Conservation (phyloP, 2,113 vertebrate genomes). For the Struthidea cinerea region DNA sequence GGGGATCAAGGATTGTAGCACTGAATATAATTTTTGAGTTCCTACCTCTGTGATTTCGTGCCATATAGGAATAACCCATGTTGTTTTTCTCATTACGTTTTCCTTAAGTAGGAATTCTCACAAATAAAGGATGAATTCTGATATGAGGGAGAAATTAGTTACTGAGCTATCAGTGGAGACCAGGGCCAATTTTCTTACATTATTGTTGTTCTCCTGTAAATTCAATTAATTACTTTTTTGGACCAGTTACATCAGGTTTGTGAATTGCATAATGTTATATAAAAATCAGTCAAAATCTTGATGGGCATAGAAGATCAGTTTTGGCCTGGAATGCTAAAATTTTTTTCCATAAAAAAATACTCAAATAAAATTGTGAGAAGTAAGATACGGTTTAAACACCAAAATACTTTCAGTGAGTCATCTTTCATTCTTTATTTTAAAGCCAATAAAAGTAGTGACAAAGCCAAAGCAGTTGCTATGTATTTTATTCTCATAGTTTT, state of each 20-base stretch:
- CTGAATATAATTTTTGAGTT: not conserved
- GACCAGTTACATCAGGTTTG: not conserved
- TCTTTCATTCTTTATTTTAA: not conserved
- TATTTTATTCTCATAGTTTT: not conserved
- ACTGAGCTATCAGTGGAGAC: not conserved
- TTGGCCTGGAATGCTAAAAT: not conserved
- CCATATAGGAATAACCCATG: not conserved
- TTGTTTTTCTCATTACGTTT: not conserved
- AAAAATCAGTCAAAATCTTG: not conserved
- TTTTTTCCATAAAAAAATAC: not conserved
- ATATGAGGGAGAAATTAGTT: not conserved
- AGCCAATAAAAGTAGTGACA: not conserved
- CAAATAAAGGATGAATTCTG: not conserved
- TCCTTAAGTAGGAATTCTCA: not conserved
- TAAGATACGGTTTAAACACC: accelerated
- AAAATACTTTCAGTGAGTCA: not conserved
- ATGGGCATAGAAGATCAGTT: not conserved
- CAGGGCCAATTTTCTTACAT: not conserved
- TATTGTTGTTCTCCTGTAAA: not conserved
- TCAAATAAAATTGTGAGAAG: not conserved
- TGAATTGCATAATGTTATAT: not conserved
- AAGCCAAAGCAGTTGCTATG: not conserved
- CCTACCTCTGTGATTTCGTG: not conserved
- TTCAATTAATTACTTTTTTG: not conserved
- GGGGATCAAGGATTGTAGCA: not conserved